Evolutionary conservation across 2,797 vertebrate genomes (phyloP), one percentile per base, ranked within the genome.

Genomic region (Saguinus oedipus): DNA sequence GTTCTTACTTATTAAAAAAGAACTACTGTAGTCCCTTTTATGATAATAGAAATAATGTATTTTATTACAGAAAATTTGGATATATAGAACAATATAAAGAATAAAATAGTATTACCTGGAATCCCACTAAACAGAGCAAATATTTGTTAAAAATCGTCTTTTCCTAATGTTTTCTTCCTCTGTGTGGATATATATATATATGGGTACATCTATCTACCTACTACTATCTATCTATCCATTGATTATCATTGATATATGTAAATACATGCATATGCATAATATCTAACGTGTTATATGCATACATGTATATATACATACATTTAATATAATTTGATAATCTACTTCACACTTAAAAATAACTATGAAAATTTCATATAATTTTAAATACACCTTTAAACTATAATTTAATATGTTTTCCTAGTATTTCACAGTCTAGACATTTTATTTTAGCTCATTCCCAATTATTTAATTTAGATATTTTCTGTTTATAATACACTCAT

Each of bases 291-390:
- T 64, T 42, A 93, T 57, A 57, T 4, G 7, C 1, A 74, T 24
- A 50, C 1, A 11, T 76, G 13, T 74, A 46, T 24, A 90, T 17
- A 68, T 14, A 46, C 2, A 46, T 33, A n/a, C 7, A 68, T 84
- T 78, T 95, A 84, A 74, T 85, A 48, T 1, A 55, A 92, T 70
- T 92, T 81, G 24, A 74, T 84, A 42, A 85, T 78, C 86, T 57
- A 7, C 44, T 94, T 94, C 27, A 93, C 61, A 94, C 36, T 84
- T 85, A 82, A 79, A 91, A 97, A 84, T 74, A 78, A 68, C 19
- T 33, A 84, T n/a, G n/a, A 86, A 19, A 70, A 76, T 76, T 79
- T 4, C 39, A 12, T 76, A 75, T n/a, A 74, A 80, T 30, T 44
- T 42, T 78, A 90, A 90, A 48, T 36, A 36, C 1, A 48, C 10